These are phyloP conservation scores for Suillia variegata DNA, from an alignment of 2,888 invertebrate genomes.

Conservation along the genomic window DNA sequence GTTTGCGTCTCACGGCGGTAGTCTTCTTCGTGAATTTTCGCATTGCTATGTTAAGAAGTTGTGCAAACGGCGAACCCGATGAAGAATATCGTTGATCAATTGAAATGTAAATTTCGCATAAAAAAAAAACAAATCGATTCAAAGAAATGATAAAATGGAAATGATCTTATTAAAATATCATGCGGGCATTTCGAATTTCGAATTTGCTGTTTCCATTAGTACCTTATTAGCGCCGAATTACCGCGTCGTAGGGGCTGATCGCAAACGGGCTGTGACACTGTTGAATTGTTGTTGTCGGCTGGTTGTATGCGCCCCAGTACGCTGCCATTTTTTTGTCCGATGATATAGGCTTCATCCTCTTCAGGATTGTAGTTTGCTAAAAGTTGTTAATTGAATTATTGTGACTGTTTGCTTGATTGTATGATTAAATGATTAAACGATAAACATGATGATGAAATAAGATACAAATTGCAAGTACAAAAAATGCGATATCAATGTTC, in stretches of 20 bases:
- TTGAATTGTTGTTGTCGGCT: conserved; percentile 55
- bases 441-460: not conserved
- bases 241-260: conserved; percentile 54
- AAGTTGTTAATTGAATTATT: conserved; percentile 12
- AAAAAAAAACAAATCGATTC: no score
- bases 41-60: conserved; percentile 36
- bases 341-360: conserved; percentile 58
- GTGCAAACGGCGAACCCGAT: conserved; percentile 8
- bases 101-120: not conserved
- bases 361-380: conserved; percentile 61
- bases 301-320: conserved; percentile 49
- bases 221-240: conserved; percentile 50
- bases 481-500: no score
- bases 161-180: conserved; percentile 11
- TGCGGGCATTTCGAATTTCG: no score
- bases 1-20: conserved; percentile 61
- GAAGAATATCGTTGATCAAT: not conserved
- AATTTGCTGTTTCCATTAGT: conserved; percentile 41
- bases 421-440: conserved; percentile 8
- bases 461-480: not conserved
- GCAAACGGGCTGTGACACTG: conserved; percentile 53
- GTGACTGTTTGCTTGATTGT: not conserved
- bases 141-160: conserved; percentile 24
- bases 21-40: conserved; percentile 61
- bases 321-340: conserved; percentile 50